Percentiles rank a stretch among this genome's conserved stretches.
Evolutionary conservation across 2,888 invertebrate genomes (phyloP).

Genomic region (Cantharis lateralis): DNA sequence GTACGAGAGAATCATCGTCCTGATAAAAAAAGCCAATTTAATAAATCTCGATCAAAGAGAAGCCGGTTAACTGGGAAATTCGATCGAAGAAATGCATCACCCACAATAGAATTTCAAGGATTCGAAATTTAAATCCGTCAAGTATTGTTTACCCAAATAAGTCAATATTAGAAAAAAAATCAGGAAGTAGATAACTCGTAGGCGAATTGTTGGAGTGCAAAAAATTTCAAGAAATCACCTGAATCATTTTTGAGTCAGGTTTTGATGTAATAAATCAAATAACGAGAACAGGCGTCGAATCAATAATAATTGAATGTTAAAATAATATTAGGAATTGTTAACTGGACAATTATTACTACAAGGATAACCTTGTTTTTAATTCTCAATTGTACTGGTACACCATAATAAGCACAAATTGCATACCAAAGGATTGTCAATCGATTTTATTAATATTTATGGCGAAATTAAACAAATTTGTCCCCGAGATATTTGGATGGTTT

Average conservation of each 20-base stretch:
- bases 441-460: conserved; percentile 2
- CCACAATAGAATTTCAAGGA: not conserved
- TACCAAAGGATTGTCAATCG: not conserved
- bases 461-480: conserved; percentile 1
- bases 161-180: not conserved
- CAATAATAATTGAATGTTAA: not conserved
- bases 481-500: not conserved
- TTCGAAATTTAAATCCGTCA: not conserved
- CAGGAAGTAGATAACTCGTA: not conserved
- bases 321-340: not conserved
- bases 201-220: not conserved
- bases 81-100: not conserved
- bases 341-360: not conserved
- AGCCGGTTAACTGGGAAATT: not conserved
- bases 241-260: not conserved
- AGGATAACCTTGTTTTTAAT: conserved; percentile 1
- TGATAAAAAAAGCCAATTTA: not conserved
- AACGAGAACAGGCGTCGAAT: not conserved
- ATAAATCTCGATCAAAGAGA: not conserved
- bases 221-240: not conserved
- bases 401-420: conserved; percentile 1
- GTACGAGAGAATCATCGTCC: not conserved
- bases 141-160: not conserved
- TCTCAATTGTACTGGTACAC: not conserved
- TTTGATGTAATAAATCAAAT: not conserved